Base-by-base conservation (phyloP, 2,797 vertebrate genomes). In the Chromobotia macracanthus region DNA sequence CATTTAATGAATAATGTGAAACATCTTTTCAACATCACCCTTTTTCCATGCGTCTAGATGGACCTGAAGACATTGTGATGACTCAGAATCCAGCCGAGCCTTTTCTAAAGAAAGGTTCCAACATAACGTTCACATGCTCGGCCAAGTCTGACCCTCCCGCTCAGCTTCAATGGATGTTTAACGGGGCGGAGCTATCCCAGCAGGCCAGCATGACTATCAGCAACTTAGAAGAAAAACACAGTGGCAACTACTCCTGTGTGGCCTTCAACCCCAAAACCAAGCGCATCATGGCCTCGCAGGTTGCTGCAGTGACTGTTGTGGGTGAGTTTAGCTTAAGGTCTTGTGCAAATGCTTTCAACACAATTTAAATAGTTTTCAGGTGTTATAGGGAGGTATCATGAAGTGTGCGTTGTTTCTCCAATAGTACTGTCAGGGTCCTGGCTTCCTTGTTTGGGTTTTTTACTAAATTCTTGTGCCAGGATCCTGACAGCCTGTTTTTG, bases 221-320 rank as follows among this genome's bases (percentile, higher is more conserved):
- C 0, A 2, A 0, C 0, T 72, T 92, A 5, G n/a, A 75, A 0
- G 15, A 13, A 66, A 2, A 28, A 6, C 0, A 8, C 7, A 0
- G 3, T 0, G 15, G 84, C 5, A 0, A 74, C 1, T 92, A 89
- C 87, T 80, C 5, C 0, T 94, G 92, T 53, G 16, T 0, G 0
- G 91, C 90, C 23, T 8, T 0, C 0, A 94, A 93, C 16, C 3
- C 23, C 16, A 90, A 91, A 71, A 92, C 90, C 18, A 0, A 12
- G 0, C 87, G 74, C 18, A 0, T 0, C 0, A 0, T 46, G 0
- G 0, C n/a, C 0, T 91, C 92, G 0, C 0, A 15, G 0, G 8
- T 7, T 0, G 65, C 79, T 0, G 12, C 44, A n/a, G 64, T 93
- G 13, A 2, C 58, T 1, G 64, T 91, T 13, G 56, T 91, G 4